Base-by-base conservation (phyloP, 2,113 vertebrate genomes). In the Odocoileus virginianus region DNA sequence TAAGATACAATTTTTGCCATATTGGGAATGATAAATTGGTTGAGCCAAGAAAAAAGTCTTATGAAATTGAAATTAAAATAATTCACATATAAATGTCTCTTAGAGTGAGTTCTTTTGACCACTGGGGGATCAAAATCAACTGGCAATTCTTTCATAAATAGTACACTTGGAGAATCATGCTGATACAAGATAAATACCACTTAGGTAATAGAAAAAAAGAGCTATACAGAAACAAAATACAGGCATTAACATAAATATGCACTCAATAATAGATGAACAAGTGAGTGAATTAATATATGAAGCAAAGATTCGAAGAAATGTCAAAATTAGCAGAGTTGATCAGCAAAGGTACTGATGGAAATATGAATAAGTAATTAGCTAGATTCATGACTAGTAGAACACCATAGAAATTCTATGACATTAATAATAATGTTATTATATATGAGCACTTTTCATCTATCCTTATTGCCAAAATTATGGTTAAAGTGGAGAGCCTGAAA, bases 361-460 rank as follows among this genome's bases (percentile, higher is more conserved):
- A 57, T 86, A 58, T 45, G 54, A 94, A 45, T 67, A 47, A 84
- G 74, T 79, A 94, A 92, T 97, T 96, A 94, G n/a, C 33, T 90
- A 58, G 55, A 96, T 78, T 98, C 40, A 61, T 82, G 33, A 33
- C 27, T 84, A 76, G n/a, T 5, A 43, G 57, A 64, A 67, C 61
- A 47, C 30, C 64, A n/a, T 52, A 89, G 79, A 64, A 87, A 96
- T 89, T 71, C 43, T 61, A 21, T 50, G 79, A 33, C 21, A 61
- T 88, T 94, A 91, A 94, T 89, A 90, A 90, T 93, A 89, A 95
- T 81, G 30, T 92, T 95, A 91, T 90, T 92, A 88, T 45, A 89
- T 9, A 83, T 40, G 55, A 50, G 19, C 54, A 40, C 67, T 96
- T 91, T 95, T 84, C 52, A 36, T 96, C 30, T 92, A 33, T 47